phyloP scores from a whole-genome alignment of 2,888 invertebrate genomes.

The Chesias legatella region DNA sequence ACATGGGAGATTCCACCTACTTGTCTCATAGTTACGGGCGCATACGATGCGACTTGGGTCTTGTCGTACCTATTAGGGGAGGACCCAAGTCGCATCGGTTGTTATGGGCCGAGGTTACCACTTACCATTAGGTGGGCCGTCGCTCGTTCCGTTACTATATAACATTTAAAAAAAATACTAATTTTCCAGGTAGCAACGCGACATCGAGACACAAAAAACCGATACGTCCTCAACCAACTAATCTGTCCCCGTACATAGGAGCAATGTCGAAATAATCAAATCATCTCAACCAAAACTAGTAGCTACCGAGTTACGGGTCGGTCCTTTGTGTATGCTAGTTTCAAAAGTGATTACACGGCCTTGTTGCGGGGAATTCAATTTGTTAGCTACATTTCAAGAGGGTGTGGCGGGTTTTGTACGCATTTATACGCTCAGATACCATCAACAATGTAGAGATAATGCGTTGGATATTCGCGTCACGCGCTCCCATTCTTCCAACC shows the following conservation, averaged over 20 bases:
- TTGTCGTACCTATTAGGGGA: no score
- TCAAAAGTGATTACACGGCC: constrained; percentile 47
- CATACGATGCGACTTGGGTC: no score
- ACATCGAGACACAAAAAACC: constrained; percentile 24
- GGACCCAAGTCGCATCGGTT: no score
- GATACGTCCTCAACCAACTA: constrained; percentile 22
- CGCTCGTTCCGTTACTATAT: no score
- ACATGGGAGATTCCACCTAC: no score
- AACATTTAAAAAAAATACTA: no score
- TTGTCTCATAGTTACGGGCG: no score
- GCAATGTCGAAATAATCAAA: constrained; percentile 25
- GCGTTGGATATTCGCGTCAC: constrained; percentile 67
- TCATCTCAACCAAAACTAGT: constrained; percentile 16
- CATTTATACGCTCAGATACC: constrained; percentile 56
- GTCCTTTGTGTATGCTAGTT: constrained; percentile 42
- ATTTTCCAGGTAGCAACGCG: constrained; percentile 19
- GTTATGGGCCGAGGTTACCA: no score
- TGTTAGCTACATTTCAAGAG: constrained; percentile 50
- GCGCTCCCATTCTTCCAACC: constrained; percentile 68
- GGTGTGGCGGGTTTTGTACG: constrained; percentile 52
- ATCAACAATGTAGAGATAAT: constrained; percentile 57
- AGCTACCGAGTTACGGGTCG: constrained; percentile 17
- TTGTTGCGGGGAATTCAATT: constrained; percentile 61
- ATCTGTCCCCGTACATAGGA: constrained; percentile 18
- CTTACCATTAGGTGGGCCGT: no score